phyloP scores from a whole-genome alignment of 2,888 invertebrate species.

The Melanotus villosus region DNA sequence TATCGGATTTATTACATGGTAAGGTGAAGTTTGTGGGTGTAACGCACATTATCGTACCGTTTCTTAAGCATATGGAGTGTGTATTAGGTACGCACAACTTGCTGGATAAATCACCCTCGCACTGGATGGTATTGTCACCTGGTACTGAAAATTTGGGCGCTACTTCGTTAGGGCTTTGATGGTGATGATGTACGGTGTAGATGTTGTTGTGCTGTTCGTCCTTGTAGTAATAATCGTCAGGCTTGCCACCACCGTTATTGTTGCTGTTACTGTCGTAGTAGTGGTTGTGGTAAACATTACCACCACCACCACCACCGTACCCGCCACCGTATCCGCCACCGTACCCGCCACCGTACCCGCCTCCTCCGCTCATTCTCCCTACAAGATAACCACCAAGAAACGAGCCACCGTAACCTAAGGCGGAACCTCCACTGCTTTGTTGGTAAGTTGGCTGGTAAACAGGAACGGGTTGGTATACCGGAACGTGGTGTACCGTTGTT shows the following conservation, averaged over 20 bases:
- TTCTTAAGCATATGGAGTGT: conserved; percentile 43
- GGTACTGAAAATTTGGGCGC: conserved; percentile 47
- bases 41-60: conserved; percentile 62
- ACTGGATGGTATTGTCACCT: conserved; percentile 12
- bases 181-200: conserved; percentile 62
- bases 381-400: conserved; percentile 37
- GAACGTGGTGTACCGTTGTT: conserved; percentile 2
- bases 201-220: neutral
- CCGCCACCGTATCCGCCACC: too few relatives aligned
- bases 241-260: neutral
- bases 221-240: neutral
- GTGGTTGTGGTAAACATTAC: conserved; percentile 10
- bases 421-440: conserved; percentile 13
- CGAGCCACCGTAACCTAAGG: conserved; percentile 10
- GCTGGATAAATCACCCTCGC: neutral
- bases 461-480: conserved; percentile 28
- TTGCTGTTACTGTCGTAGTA: neutral
- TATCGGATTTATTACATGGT: conserved; percentile 51
- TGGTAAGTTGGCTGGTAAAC: conserved; percentile 16
- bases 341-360: too few relatives aligned
- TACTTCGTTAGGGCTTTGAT: conserved; percentile 57
- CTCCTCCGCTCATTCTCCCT: conserved; percentile 21
- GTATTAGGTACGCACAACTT: conserved; percentile 35
- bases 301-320: neutral
- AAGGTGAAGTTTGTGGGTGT: conserved; percentile 57